Evolutionary conservation across 2,797 vertebrate species (phyloP).

Genomic region (Gadopsis marmoratus): DNA sequence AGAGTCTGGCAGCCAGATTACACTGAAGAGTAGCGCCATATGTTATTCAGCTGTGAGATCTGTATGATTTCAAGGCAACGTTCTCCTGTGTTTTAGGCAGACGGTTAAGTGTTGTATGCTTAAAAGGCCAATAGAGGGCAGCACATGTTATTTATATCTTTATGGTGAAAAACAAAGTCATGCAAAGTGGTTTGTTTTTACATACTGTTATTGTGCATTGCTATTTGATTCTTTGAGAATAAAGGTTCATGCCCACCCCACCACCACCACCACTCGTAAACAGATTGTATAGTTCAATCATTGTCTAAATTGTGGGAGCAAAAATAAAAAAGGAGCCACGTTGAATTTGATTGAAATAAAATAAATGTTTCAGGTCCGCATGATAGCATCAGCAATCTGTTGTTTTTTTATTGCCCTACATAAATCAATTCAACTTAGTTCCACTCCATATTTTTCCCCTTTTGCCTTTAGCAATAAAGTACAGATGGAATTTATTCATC

Average conservation of each 20-base stretch:
- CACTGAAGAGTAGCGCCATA: neutral
- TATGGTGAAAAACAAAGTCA: neutral
- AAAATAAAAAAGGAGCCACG: too few species aligned
- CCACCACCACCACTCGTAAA: too few species aligned
- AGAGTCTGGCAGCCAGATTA: neutral
- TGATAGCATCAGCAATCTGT: too few species aligned
- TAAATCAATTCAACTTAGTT: too few species aligned
- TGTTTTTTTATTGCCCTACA: too few species aligned
- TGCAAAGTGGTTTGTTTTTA: neutral
- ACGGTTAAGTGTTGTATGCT: neutral
- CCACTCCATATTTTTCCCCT: too few species aligned
- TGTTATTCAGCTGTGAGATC: neutral
- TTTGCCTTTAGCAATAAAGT: neutral
- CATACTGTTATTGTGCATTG: neutral
- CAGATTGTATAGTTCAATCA: too few species aligned
- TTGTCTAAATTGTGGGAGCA: too few species aligned
- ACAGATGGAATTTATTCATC: neutral
- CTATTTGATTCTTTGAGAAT: neutral
- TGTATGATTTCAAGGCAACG: neutral
- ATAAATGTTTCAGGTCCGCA: too few species aligned
- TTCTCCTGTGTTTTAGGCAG: neutral
- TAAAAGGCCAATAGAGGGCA: slow-evolving; percentile 55
- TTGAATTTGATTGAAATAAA: too few species aligned
- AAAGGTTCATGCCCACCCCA: too few species aligned
- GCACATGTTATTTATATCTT: neutral